Evolutionary conservation across 2,797 vertebrate genomes (phyloP).

Genomic region (Sebastes wilsoni): DNA sequence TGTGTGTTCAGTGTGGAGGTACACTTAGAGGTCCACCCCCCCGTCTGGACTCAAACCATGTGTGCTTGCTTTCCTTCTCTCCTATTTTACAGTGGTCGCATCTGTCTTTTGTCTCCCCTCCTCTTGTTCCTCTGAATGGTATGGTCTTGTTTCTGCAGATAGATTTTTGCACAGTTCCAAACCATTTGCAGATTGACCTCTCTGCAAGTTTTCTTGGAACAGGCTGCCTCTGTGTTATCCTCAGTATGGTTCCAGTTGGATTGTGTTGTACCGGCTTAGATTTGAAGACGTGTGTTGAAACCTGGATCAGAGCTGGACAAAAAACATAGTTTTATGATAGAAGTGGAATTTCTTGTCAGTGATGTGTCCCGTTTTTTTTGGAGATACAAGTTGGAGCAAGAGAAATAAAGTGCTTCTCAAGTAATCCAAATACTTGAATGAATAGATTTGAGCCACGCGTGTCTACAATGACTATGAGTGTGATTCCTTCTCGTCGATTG

Average conservation of each 20-base stretch:
- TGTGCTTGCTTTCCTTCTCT: constrained; percentile 53
- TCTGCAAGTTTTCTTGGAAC: constrained; percentile 29
- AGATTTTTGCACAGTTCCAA: constrained; percentile 45
- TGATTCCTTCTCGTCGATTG: constrained; percentile 44
- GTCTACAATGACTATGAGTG: constrained; percentile 57
- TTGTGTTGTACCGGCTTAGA: background rate
- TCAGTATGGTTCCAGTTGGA: constrained; percentile 19
- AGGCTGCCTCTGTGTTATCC: constrained; percentile 11
- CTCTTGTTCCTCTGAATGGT: constrained; percentile 59
- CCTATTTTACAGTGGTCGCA: constrained; percentile 45
- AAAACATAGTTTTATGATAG: constrained; percentile 6
- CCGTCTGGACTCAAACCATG: constrained; percentile 71
- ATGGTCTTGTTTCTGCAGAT: constrained; percentile 44
- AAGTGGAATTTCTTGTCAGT: background rate
- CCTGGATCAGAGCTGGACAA: constrained; percentile 19
- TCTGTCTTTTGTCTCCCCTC: constrained; percentile 53
- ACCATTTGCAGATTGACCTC: constrained; percentile 51
- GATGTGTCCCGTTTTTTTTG: constrained; percentile 27
- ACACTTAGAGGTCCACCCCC: constrained; percentile 52
- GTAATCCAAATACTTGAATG: background rate
- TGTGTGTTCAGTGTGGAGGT: constrained; percentile 39
- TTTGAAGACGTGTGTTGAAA: background rate
- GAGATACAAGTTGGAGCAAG: background rate
- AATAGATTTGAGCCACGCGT: background rate
- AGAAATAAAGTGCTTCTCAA: background rate